Conservation (phyloP, 2,113 vertebrate species). For the Aldabrachelys gigantea region DNA sequence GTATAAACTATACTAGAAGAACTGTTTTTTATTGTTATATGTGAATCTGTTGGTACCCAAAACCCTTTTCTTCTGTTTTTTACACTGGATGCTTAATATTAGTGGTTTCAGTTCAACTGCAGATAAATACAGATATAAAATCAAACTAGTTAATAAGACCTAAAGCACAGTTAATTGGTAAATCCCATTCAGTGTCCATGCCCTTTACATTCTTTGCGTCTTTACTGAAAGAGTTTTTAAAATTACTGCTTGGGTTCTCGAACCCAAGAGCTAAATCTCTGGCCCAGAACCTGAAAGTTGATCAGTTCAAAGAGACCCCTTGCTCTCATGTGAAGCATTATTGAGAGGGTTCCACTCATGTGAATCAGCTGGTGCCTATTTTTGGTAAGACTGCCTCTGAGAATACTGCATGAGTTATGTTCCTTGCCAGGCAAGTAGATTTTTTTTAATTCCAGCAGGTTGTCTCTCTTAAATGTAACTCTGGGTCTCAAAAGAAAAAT, state of each 20-base stretch:
- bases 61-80: background rate
- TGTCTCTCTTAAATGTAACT: background rate
- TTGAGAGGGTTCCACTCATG: background rate
- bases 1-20: background rate
- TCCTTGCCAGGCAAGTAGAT: background rate
- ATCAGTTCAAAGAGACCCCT: background rate
- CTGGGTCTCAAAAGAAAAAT: background rate
- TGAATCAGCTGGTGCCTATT: background rate
- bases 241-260: background rate
- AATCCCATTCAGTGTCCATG: background rate
- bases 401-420: fast-evolving
- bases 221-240: background rate
- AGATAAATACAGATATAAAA: background rate
- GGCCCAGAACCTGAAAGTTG: background rate
- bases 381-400: background rate
- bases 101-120: background rate
- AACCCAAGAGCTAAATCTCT: background rate
- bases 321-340: background rate
- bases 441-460: background rate
- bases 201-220: background rate
- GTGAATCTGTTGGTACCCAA: background rate
- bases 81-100: background rate
- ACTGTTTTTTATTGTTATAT: background rate
- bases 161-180: background rate
- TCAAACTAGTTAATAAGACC: background rate